phyloP scores from a whole-genome alignment of 2,797 vertebrate species.

The Schizopygopsis malacanthus region DNA sequence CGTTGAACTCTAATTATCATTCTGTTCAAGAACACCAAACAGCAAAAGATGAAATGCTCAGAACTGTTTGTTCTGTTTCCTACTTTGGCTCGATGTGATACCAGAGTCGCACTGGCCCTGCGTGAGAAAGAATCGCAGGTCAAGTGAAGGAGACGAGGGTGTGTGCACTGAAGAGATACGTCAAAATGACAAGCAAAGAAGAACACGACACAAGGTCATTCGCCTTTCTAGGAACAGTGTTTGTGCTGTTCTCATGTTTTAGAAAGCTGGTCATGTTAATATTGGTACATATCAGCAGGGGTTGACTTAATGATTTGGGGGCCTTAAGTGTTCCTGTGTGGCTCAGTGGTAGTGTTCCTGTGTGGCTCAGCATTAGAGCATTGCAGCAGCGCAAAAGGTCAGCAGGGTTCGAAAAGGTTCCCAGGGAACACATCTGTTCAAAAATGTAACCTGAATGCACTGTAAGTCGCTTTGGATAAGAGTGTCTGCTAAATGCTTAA shows the following conservation, averaged over 20 bases:
- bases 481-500: too few species aligned
- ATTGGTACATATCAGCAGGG: not conserved
- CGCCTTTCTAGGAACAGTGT: not conserved
- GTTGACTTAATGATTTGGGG: too few species aligned
- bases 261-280: not conserved
- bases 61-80: not conserved
- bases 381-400: too few species aligned
- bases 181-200: not conserved
- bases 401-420: too few species aligned
- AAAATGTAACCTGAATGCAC: too few species aligned
- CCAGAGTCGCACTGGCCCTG: conserved; percentile 1
- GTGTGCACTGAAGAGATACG: not conserved
- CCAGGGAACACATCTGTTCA: too few species aligned
- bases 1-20: not conserved
- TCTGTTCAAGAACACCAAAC: not conserved
- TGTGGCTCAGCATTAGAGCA: too few species aligned
- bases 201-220: not conserved
- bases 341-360: too few species aligned
- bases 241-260: not conserved
- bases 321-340: too few species aligned
- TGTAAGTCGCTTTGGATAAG: too few species aligned
- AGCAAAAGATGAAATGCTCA: not conserved
- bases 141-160: not conserved
- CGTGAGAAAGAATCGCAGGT: not conserved
- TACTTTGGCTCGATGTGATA: not conserved